Conservation (phyloP, 2,888 invertebrate species). For the Diadegma fenestrale region DNA sequence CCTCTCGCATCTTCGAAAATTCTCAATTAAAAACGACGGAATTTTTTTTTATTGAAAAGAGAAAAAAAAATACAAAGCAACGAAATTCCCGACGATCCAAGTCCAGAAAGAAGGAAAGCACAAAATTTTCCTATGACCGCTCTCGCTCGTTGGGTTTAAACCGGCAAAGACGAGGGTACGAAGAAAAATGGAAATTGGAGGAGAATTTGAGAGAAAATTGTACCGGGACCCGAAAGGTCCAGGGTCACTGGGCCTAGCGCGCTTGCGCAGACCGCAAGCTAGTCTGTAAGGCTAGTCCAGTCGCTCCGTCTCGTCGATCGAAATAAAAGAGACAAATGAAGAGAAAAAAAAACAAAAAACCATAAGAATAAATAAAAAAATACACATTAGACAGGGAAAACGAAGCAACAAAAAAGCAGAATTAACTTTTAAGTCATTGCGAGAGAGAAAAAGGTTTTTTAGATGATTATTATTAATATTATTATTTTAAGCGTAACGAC, state of each 20-base stretch:
- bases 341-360: constrained; percentile 11
- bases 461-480: constrained; percentile 48
- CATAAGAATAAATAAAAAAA: constrained; percentile 17
- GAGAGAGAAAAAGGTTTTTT: constrained; percentile 37
- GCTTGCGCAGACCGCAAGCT: constrained; percentile 84
- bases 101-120: constrained; percentile 22
- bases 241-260: constrained; percentile 83
- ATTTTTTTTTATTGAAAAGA: too few relatives aligned
- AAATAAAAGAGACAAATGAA: constrained; percentile 58
- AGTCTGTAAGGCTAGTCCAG: constrained; percentile 84
- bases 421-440: constrained; percentile 13
- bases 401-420: constrained; percentile 39
- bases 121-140: constrained; percentile 65
- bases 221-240: constrained; percentile 79
- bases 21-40: not conserved
- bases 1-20: not conserved
- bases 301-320: constrained; percentile 80
- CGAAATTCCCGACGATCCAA: too few relatives aligned
- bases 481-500: constrained; percentile 39
- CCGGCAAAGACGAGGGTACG: constrained; percentile 47
- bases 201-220: constrained; percentile 63
- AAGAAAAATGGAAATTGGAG: constrained; percentile 3
- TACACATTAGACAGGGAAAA: constrained; percentile 27
- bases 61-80: too few relatives aligned
- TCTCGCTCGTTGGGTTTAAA: constrained; percentile 62